These are phyloP conservation scores for Ferrisia virgata DNA, from an alignment of 2,888 invertebrate species.

Conservation along the genomic window DNA sequence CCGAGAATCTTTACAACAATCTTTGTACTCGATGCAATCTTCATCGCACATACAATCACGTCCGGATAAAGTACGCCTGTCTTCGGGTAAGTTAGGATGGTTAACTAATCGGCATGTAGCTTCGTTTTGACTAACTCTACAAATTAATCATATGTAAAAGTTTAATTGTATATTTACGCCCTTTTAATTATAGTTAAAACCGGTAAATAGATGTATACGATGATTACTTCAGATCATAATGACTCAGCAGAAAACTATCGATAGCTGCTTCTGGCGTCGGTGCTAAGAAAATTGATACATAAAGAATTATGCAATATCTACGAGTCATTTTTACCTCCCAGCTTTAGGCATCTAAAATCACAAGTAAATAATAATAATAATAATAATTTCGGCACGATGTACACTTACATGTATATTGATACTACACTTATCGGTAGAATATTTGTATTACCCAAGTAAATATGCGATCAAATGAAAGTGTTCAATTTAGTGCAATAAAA, in stretches of 20 bases:
- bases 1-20: slow-evolving; percentile 14
- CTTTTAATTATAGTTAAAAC: not conserved
- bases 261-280: not conserved
- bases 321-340: not conserved
- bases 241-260: slow-evolving; percentile 15
- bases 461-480: no score
- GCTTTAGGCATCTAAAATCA: not conserved
- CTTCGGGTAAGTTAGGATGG: slow-evolving; percentile 28
- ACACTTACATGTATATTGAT: no score
- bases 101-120: slow-evolving; percentile 30
- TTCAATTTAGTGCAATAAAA: no score
- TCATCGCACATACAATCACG: slow-evolving; percentile 47
- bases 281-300: not conserved
- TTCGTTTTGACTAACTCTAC: slow-evolving; percentile 36
- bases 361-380: not conserved
- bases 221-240: slow-evolving; percentile 1
- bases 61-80: not conserved
- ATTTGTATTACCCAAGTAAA: no score
- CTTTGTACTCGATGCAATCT: slow-evolving; percentile 6
- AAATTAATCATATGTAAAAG: not conserved
- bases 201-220: not conserved
- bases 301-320: not conserved
- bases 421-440: no score
- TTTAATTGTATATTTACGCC: not conserved
- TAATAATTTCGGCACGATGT: no score